Percentiles rank a stretch among this genome's conserved stretches.
Conservation (phyloP, 2,113 vertebrate species). For the Nyctibius bracteatus region DNA sequence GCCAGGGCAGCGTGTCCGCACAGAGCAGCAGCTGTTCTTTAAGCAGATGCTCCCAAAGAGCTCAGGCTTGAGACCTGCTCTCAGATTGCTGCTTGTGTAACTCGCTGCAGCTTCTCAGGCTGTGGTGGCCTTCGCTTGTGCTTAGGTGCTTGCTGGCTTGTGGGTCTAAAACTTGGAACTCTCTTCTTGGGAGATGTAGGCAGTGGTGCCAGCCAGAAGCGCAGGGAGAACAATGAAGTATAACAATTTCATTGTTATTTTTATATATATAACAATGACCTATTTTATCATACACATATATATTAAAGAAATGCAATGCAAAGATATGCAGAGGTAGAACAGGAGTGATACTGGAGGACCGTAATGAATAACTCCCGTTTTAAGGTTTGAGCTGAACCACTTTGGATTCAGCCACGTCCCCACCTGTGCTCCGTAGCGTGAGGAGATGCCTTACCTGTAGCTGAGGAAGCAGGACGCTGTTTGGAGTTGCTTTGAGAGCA, state of each 20-base stretch:
- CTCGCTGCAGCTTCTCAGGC: not conserved
- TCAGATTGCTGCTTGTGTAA: not conserved
- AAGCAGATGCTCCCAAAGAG: not conserved
- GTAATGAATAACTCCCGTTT: not conserved
- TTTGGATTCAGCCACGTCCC: not conserved
- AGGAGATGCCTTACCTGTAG: not conserved
- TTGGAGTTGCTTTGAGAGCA: not conserved
- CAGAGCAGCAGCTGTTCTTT: not conserved
- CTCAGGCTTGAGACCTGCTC: not conserved
- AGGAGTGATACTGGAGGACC: not conserved
- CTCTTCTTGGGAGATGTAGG: not conserved
- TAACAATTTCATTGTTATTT: not conserved
- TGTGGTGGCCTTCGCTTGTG: accelerated
- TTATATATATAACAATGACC: not conserved
- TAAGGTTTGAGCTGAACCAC: not conserved
- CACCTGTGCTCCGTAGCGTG: not conserved
- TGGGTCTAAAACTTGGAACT: not conserved
- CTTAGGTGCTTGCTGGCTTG: not conserved
- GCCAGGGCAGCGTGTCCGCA: not conserved
- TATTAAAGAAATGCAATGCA: not conserved
- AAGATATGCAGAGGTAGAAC: not conserved
- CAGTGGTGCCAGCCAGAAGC: not conserved
- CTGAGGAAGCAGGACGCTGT: not conserved
- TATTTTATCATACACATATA: accelerated
- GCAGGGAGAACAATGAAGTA: not conserved